Conservation (phyloP, 2,888 invertebrate genomes). For the Andrena haemorrhoa region DNA sequence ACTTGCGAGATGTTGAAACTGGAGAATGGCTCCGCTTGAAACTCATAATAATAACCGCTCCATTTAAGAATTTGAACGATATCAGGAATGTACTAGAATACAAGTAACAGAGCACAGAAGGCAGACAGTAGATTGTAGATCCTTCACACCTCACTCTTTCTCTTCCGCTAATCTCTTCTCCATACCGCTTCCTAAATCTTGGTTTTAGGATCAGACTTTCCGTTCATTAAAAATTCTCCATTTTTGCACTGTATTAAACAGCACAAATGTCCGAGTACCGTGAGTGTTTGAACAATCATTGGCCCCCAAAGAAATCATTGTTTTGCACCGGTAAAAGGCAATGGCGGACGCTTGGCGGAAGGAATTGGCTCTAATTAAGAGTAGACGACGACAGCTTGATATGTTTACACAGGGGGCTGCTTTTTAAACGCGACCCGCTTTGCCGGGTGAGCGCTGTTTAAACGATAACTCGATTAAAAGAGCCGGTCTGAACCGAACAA, state of each 20-base stretch:
- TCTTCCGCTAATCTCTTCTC: no score
- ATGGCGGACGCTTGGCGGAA: not conserved
- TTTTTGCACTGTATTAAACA: not conserved
- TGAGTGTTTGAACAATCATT: not conserved
- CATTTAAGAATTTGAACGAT: no score
- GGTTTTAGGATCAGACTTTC: not conserved
- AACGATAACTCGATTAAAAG: conserved; percentile 82
- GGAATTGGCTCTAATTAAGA: conserved; percentile 77
- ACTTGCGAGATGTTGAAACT: no score
- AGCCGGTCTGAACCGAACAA: conserved; percentile 79
- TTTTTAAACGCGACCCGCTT: conserved; percentile 73
- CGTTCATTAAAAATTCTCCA: not conserved
- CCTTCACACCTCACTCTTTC: no score
- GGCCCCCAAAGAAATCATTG: not conserved
- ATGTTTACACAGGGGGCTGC: conserved; percentile 76
- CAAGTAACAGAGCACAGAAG: no score
- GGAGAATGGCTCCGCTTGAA: no score
- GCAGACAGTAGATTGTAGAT: no score
- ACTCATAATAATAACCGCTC: no score
- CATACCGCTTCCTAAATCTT: no score
- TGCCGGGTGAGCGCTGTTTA: conserved; percentile 75
- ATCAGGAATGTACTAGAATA: no score
- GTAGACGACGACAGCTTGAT: conserved; percentile 73
- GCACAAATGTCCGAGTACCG: not conserved
- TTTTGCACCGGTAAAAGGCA: conserved; percentile 1